These are phyloP conservation scores for Oscheius sp. DNA, from an alignment of 1,140 invertebrate genomes.

Conservation along the genomic window DNA sequence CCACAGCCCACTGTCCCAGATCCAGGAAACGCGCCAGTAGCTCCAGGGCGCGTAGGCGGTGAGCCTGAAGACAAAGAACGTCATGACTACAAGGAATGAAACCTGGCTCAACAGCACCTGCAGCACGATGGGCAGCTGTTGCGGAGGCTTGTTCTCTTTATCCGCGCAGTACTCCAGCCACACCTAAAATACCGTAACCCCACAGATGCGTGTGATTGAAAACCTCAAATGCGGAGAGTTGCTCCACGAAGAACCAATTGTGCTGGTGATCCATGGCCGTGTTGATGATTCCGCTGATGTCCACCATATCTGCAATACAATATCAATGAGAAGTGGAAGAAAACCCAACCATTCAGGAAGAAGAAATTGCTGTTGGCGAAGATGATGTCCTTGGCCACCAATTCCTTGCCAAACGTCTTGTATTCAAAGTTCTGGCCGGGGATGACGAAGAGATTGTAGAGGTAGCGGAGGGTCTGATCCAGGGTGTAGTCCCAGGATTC, in stretches of 20 bases:
- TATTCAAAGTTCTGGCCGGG: slow-evolving; percentile 9
- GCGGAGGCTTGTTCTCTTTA: slow-evolving; percentile 67
- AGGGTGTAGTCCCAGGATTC: slow-evolving; percentile 89
- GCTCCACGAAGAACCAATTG: slow-evolving; percentile 93
- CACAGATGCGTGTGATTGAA: slow-evolving; percentile 72
- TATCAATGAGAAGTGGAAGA: slow-evolving; percentile 52
- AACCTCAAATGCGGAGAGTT: slow-evolving; percentile 93
- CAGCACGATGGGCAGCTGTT: slow-evolving; percentile 94
- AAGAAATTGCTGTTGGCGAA: not conserved
- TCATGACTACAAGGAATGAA: slow-evolving; percentile 61
- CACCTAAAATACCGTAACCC: slow-evolving; percentile 63
- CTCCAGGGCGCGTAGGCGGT: slow-evolving; percentile 87
- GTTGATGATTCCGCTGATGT: not conserved
- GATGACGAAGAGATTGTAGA: slow-evolving; percentile 63
- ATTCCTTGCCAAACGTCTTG: not conserved
- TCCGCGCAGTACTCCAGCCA: slow-evolving; percentile 35
- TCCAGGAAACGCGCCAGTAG: slow-evolving; percentile 91
- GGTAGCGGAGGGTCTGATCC: slow-evolving; percentile 84
- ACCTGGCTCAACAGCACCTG: slow-evolving; percentile 92
- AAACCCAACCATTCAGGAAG: not conserved
- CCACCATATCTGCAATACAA: slow-evolving; percentile 6
- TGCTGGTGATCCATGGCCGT: slow-evolving; percentile 64
- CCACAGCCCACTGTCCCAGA: slow-evolving; percentile 93
- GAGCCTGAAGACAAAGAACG: slow-evolving; percentile 61
- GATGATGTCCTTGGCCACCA: slow-evolving; percentile 2